Conservation (phyloP, 2,113 vertebrate species). For the Antidorcas marsupialis region DNA sequence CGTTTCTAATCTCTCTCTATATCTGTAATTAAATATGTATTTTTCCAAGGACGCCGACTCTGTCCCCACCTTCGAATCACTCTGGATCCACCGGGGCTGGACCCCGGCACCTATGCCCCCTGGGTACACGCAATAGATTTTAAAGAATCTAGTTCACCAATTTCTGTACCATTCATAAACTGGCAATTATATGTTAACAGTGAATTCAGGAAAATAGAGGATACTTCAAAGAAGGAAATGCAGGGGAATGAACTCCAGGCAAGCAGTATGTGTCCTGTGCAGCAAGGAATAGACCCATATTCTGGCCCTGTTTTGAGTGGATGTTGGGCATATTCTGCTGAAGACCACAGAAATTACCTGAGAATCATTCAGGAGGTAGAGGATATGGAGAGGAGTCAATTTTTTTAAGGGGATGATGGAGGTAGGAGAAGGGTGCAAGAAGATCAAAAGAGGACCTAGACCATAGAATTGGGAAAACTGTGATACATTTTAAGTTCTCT, state of each 20-base stretch:
- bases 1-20: too few relatives aligned
- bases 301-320: not conserved
- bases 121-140: constrained; percentile 45
- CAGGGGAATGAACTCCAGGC: not conserved
- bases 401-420: not conserved
- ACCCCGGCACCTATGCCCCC: not conserved
- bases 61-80: too few relatives aligned
- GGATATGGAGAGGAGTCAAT: not conserved
- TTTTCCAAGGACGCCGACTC: too few relatives aligned
- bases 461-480: not conserved
- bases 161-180: constrained; percentile 44
- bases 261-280: constrained; percentile 1
- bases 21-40: too few relatives aligned
- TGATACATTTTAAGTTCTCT: constrained; percentile 6
- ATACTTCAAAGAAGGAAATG: constrained; percentile 57
- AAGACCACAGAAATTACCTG: not conserved
- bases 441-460: not conserved
- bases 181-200: constrained; percentile 55
- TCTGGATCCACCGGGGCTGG: too few relatives aligned
- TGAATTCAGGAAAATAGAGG: constrained; percentile 48
- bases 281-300: not conserved
- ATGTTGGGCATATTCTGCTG: not conserved
- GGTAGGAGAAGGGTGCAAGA: not conserved
- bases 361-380: constrained; percentile 1
- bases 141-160: constrained; percentile 30